These are phyloP conservation scores for Lethocerus indicus DNA, from an alignment of 1,140 invertebrate genomes.

Conservation along the genomic window DNA sequence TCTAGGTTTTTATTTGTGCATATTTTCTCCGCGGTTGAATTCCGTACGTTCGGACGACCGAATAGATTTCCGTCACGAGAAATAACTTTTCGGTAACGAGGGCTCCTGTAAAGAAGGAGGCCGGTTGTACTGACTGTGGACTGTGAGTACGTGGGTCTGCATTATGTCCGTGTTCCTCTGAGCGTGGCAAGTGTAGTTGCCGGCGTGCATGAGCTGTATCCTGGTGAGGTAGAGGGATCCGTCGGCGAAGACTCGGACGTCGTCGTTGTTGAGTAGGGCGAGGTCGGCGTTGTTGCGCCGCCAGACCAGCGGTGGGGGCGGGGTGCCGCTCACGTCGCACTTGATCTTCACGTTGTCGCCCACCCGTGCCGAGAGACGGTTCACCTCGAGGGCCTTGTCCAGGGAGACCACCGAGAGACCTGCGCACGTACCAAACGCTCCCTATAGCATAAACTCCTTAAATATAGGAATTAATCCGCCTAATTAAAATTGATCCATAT, in stretches of 20 bases:
- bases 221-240: conserved; percentile 58
- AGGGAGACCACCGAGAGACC: conserved; percentile 54
- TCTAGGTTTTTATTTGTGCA: too few species aligned
- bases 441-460: not conserved
- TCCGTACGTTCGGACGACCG: too few species aligned
- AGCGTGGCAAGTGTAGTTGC: conserved; percentile 67
- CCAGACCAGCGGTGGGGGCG: conserved; percentile 55
- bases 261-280: conserved; percentile 39
- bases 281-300: conserved; percentile 48
- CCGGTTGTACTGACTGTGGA: conserved; percentile 45
- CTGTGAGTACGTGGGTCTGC: conserved; percentile 56
- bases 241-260: conserved; percentile 48
- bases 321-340: conserved; percentile 54
- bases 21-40: too few species aligned
- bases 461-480: too few species aligned
- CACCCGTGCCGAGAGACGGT: conserved; percentile 45
- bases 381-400: conserved; percentile 54
- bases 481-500: too few species aligned
- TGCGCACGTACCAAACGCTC: conserved; percentile 21
- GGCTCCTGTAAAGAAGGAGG: too few species aligned
- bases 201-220: conserved; percentile 56
- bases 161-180: conserved; percentile 53
- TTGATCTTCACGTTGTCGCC: conserved; percentile 67
- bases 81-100: too few species aligned
- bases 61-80: too few species aligned